Evolutionary conservation across 2,888 invertebrate species (phyloP), one percentile per base, ranked within the genome.

Genomic region (Euproctis similis): DNA sequence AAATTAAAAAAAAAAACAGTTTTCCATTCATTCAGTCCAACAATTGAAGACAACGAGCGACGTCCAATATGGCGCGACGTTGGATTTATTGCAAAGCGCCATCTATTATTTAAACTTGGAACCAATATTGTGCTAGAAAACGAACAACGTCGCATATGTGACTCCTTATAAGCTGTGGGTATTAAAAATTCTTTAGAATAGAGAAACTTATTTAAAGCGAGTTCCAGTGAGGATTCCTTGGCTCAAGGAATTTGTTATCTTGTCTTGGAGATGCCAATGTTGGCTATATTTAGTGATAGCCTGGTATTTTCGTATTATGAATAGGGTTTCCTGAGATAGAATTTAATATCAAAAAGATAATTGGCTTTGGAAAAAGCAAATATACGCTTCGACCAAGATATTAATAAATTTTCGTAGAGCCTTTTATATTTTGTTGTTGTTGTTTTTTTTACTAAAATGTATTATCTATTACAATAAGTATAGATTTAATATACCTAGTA

Each of bases 61-160:
- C 39, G 36, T 41, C 27, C 49, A 51, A 54, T 49, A 53, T 48
- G 41, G 47, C n/a, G n/a, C 42, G 36, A 9, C 31, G 23, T 30
- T 30, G 34, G 30, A 52, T 45, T 39, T 54, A 53, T 59, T 46
- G 38, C 46, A 45, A 37, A 56, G 26, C 52, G 58, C 60, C 59
- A 59, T 61, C 60, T 63, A 53, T 59, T 65, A 60, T 65, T 57
- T 54, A 51, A 46, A 41, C 37, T 30, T 31, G 40, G 52, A 53
- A 55, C 53, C 53, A 56, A 61, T 62, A 62, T 47, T 17, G 19
- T 8, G 4, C 10, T 14, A 21, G 10, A 21, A 43, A 17, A 34
- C 24, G 20, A 8, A 36, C 39, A 38, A 30, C 32, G 28, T 50
- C 42, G 30, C 40, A 36, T 49, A 50, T 35, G 39, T 23, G 31